These are phyloP conservation scores for Pantherophis vulpinus DNA, from an alignment of 2,797 vertebrate genomes.

Conservation along the genomic window DNA sequence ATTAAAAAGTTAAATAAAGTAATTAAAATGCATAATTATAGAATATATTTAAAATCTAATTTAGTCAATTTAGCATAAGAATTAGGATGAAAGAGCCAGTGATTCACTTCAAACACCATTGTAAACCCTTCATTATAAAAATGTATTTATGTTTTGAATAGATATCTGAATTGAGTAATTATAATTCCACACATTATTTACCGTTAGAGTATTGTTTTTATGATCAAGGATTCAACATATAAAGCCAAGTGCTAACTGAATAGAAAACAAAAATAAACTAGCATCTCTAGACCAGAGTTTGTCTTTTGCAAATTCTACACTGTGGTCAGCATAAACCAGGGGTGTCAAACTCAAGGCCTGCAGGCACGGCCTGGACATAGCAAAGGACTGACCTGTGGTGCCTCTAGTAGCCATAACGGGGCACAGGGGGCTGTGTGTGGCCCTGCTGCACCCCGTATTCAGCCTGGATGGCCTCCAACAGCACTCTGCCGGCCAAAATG, in stretches of 20 bases:
- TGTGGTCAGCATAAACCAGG: background rate
- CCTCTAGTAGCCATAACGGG: too few relatives aligned
- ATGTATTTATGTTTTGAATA: background rate
- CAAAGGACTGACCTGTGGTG: too few relatives aligned
- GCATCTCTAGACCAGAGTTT: background rate
- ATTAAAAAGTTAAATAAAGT: background rate
- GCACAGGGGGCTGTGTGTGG: accelerated
- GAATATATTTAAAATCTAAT: background rate
- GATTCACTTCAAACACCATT: background rate
- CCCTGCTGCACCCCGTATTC: too few relatives aligned
- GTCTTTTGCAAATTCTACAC: background rate
- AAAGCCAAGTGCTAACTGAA: background rate
- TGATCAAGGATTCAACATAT: background rate
- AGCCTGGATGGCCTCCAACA: too few relatives aligned
- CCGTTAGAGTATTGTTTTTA: background rate
- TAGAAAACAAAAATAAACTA: background rate
- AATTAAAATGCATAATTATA: background rate
- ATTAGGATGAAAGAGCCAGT: background rate
- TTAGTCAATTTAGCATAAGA: background rate
- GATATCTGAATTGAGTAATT: background rate
- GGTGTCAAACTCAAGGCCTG: too few relatives aligned
- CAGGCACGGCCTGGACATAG: too few relatives aligned
- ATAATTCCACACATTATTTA: background rate
- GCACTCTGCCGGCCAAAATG: too few relatives aligned
- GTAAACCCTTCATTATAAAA: background rate